Percentiles rank a stretch among this genome's conserved stretches.
Conservation (phyloP, 2,888 invertebrate species). For the Protonemura montana region DNA sequence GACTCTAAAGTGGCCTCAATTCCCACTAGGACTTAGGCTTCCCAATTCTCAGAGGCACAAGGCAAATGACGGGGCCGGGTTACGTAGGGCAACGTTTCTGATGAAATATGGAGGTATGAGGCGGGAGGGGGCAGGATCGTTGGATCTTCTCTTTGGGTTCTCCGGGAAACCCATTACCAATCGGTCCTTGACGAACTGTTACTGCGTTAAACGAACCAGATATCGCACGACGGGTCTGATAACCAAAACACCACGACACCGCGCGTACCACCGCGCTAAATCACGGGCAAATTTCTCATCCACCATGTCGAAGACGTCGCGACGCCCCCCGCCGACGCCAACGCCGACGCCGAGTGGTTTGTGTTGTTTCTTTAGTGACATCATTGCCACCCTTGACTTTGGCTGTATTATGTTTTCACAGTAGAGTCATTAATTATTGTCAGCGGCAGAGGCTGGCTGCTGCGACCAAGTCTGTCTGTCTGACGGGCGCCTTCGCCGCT, state of each 20-base stretch:
- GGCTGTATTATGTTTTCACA: constrained; percentile 39
- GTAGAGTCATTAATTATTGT: constrained; percentile 37
- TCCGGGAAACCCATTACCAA: background rate
- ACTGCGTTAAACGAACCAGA: background rate
- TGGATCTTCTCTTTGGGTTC: background rate
- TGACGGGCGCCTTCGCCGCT: background rate
- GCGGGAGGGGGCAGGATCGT: background rate
- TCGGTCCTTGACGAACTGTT: background rate
- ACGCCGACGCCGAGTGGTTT: constrained; percentile 30
- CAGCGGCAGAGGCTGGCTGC: constrained; percentile 23
- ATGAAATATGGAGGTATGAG: background rate
- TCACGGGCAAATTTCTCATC: background rate
- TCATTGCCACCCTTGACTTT: constrained; percentile 28
- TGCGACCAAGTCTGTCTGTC: constrained; percentile 26
- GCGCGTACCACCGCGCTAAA: background rate
- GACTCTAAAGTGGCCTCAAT: constrained; percentile 20
- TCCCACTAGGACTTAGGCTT: constrained; percentile 8
- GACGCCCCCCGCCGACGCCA: constrained; percentile 10
- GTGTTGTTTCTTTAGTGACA: constrained; percentile 28
- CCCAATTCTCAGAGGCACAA: background rate
- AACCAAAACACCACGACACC: background rate
- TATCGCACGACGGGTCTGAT: background rate
- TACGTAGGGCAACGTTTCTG: background rate
- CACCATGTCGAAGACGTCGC: constrained; percentile 10
- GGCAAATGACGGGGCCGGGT: background rate